phyloP scores from a whole-genome alignment of 1,140 invertebrate species.

The Danaus melanippus region DNA sequence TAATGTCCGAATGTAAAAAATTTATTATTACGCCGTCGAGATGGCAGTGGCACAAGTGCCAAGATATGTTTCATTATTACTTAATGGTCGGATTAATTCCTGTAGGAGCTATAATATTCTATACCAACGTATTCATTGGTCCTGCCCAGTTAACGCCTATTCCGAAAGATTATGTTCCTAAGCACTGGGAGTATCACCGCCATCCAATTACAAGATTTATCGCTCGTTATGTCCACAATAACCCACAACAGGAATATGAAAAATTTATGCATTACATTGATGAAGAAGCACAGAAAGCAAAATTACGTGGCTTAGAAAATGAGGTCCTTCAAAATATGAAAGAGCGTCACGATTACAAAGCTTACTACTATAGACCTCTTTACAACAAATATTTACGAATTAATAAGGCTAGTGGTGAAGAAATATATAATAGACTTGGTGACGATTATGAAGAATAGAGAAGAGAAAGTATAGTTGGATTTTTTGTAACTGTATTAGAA shows the following conservation, averaged over 20 bases:
- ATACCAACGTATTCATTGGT: constrained; percentile 85
- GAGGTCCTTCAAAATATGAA: constrained; percentile 79
- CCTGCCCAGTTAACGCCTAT: constrained; percentile 83
- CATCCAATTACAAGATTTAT: constrained; percentile 87
- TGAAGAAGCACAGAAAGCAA: constrained; percentile 77
- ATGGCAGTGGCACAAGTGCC: constrained; percentile 86
- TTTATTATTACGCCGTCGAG: constrained; percentile 16
- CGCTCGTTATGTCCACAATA: constrained; percentile 72
- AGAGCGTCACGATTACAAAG: constrained; percentile 85
- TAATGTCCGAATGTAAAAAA: too few relatives aligned
- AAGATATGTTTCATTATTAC: constrained; percentile 88
- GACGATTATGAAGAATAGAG: constrained; percentile 48
- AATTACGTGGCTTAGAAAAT: constrained; percentile 74
- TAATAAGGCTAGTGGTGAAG: constrained; percentile 71
- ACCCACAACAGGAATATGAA: constrained; percentile 81
- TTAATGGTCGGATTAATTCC: constrained; percentile 82
- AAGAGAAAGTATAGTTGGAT: too few relatives aligned
- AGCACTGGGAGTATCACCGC: constrained; percentile 88
- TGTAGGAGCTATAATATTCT: constrained; percentile 74
- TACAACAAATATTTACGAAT: constrained; percentile 76
- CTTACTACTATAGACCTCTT: constrained; percentile 83
- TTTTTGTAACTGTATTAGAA: background rate
- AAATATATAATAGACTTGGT: constrained; percentile 69
- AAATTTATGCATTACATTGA: constrained; percentile 79
- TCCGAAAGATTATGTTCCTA: constrained; percentile 86